Percentiles rank a stretch among this genome's conserved stretches.
Evolutionary conservation across 2,888 invertebrate genomes (phyloP).

Genomic region (Nomada ferruginata): DNA sequence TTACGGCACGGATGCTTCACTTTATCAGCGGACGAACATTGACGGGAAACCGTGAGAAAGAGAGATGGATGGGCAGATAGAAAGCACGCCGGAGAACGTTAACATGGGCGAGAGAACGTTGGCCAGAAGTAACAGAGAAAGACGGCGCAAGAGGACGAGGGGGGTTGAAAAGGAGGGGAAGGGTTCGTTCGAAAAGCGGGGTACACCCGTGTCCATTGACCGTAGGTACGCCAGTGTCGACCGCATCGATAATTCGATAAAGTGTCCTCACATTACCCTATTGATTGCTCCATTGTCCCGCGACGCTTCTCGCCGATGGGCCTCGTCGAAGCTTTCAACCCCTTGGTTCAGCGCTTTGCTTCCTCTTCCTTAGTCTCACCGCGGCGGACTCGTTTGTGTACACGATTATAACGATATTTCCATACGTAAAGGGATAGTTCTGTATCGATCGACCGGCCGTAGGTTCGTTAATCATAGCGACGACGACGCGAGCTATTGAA

Average conservation of each 20-base stretch:
- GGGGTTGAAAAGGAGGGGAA: constrained; percentile 30
- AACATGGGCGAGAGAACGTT: constrained; percentile 51
- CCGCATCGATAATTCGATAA: constrained; percentile 83
- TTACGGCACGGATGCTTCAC: constrained; percentile 70
- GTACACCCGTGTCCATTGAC: constrained; percentile 73
- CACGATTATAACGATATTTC: constrained; percentile 65
- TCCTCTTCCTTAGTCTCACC: constrained; percentile 67
- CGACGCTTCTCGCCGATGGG: constrained; percentile 75
- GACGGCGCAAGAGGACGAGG: constrained; percentile 13
- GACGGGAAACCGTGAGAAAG: constrained; percentile 68
- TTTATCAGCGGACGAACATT: constrained; percentile 70
- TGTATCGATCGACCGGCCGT: constrained; percentile 34
- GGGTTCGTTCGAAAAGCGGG: constrained; percentile 75
- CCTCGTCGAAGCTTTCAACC: constrained; percentile 76
- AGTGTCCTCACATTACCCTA: constrained; percentile 84
- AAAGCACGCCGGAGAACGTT: constrained; percentile 61
- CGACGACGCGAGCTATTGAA: constrained; percentile 37
- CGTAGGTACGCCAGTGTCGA: constrained; percentile 77
- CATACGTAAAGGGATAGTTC: constrained; percentile 56
- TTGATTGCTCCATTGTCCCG: constrained; percentile 84
- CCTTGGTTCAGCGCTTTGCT: constrained; percentile 68
- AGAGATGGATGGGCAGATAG: constrained; percentile 66
- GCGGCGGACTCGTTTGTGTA: constrained; percentile 61
- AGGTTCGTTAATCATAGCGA: constrained; percentile 39
- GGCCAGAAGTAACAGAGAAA: constrained; percentile 35